phyloP scores from a whole-genome alignment of 2,888 invertebrate genomes.

The Sminthurides aquaticus region DNA sequence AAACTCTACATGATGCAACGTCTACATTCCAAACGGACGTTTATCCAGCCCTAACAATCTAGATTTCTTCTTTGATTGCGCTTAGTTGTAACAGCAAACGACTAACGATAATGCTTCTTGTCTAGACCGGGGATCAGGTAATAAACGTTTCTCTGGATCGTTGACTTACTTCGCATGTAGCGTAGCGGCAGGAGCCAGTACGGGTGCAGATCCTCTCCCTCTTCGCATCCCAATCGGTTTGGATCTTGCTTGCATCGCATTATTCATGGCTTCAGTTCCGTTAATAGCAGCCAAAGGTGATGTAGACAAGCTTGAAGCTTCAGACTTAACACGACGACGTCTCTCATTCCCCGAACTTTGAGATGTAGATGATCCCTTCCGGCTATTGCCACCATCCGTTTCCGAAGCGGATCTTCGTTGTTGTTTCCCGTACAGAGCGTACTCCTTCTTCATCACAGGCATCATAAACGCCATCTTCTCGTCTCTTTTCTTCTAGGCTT shows the following conservation, averaged over 20 bases:
- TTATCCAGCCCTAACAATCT: too few relatives aligned
- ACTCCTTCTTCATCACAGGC: slow-evolving; percentile 41
- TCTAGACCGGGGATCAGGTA: too few relatives aligned
- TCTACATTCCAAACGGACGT: too few relatives aligned
- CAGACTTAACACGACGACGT: slow-evolving; percentile 31
- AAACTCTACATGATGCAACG: too few relatives aligned
- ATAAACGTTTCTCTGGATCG: too few relatives aligned
- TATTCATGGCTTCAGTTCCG: slow-evolving; percentile 14
- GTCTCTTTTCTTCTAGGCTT: neutral
- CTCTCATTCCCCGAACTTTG: slow-evolving; percentile 3
- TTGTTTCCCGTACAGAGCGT: slow-evolving; percentile 31
- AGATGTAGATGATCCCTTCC: slow-evolving; percentile 17
- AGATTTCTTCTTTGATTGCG: too few relatives aligned
- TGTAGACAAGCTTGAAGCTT: slow-evolving; percentile 37
- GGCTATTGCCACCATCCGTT: slow-evolving; percentile 24
- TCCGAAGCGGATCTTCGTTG: slow-evolving; percentile 27
- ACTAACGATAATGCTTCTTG: too few relatives aligned
- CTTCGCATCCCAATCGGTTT: slow-evolving; percentile 32
- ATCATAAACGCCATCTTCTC: slow-evolving; percentile 41
- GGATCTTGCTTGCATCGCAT: slow-evolving; percentile 15
- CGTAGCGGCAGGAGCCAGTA: slow-evolving; percentile 26
- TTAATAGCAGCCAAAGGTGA: slow-evolving; percentile 30
- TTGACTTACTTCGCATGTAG: too few relatives aligned
- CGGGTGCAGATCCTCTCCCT: slow-evolving; percentile 38
- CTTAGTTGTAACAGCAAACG: too few relatives aligned